Evolutionary conservation across 2,797 vertebrate species (phyloP), one percentile per base, ranked within the genome.

Genomic region (Percopsis omiscomaycus): DNA sequence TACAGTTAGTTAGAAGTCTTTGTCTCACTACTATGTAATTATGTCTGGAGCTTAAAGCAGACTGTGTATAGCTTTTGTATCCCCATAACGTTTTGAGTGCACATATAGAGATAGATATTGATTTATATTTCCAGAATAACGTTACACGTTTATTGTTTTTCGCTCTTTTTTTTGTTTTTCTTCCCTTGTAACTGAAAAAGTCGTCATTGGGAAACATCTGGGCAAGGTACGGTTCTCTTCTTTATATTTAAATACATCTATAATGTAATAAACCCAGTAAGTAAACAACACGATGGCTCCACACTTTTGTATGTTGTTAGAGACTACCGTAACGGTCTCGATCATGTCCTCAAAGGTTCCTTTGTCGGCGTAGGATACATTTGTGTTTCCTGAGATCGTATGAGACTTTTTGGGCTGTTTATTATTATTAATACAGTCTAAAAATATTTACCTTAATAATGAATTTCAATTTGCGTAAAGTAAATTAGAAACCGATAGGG

Each of bases 1-100:
- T 87, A 88, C 88, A 79, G 76, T 77, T 80, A 78, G 79, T 75
- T 77, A 73, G 75, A 88, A 75, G 55, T 69, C 82, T 90, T 90
- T 91, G 86, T 93, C 83, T 47, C 44, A 8, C 1, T 10, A 8
- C 3, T 30, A 57, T 51, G 50, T 59, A 74, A 89, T 74, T 65
- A 91, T 92, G 90, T 84, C 51, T 53, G 45, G 69, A 32, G 53
- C 71, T 50, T 59, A 3, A 65, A 3, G 44, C 64, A 68, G 51
- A 60, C 30, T 53, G 0, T 15, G 16, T 12, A 56, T 42, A 42
- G 37, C 37, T 29, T 74, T 52, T 73, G 22, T 22, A 30, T 55
- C 22, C 12, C 68, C 58, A 4, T 85, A 81, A 69, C 30, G 59
- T 0, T 28, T 60, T 29, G 12, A 62, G 15, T 27, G 1, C 1